These are phyloP conservation scores for Tridacna crocea DNA, from an alignment of 2,888 invertebrate genomes.

Conservation along the genomic window DNA sequence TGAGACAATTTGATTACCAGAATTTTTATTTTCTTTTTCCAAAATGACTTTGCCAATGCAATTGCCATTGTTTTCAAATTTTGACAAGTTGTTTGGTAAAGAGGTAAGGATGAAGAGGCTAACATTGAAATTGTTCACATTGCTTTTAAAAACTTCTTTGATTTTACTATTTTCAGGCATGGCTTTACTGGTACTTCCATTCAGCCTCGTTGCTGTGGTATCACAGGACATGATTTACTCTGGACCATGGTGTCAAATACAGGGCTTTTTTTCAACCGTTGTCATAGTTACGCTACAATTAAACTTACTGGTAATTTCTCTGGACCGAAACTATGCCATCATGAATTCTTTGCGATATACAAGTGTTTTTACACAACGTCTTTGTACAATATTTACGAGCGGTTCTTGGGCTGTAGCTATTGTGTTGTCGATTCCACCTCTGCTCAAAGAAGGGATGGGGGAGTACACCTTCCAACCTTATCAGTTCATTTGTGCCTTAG, in stretches of 20 bases:
- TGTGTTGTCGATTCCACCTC: constrained; percentile 64
- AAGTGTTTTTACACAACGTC: constrained; percentile 68
- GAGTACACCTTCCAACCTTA: constrained; percentile 55
- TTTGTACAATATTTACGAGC: constrained; percentile 61
- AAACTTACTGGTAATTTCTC: constrained; percentile 67
- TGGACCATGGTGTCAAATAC: constrained; percentile 65
- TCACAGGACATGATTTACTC: constrained; percentile 45
- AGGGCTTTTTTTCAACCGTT: constrained; percentile 69
- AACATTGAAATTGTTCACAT: too few species aligned
- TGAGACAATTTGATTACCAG: too few species aligned
- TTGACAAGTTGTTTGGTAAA: too few species aligned
- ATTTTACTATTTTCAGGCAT: constrained; percentile 54
- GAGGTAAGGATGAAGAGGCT: too few species aligned
- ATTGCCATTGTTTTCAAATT: too few species aligned
- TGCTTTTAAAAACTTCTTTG: too few species aligned
- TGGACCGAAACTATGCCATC: constrained; percentile 76
- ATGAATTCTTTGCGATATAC: constrained; percentile 73
- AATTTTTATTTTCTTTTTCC: too few species aligned
- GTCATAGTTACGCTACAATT: constrained; percentile 67
- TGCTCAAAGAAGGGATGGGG: constrained; percentile 63
- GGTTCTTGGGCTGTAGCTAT: constrained; percentile 65
- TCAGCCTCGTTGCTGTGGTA: constrained; percentile 65
- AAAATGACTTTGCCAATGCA: too few species aligned
- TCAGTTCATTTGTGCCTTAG: constrained; percentile 66
- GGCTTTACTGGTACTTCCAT: constrained; percentile 67